Evolutionary conservation across 2,113 vertebrate genomes (phyloP).

Genomic region (Oceanites oceanicus): DNA sequence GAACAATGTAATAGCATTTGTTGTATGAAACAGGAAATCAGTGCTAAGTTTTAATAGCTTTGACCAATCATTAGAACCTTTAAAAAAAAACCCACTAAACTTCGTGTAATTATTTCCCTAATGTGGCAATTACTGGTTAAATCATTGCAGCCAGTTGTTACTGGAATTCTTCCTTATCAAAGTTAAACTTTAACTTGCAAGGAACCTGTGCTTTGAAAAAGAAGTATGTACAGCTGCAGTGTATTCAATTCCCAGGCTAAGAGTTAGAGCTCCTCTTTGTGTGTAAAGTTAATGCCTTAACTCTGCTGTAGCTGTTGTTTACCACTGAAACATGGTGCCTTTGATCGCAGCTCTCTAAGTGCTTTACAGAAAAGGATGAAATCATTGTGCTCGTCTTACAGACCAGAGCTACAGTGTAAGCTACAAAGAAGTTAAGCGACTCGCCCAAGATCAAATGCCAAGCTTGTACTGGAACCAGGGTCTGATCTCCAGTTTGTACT

Average conservation of each 20-base stretch:
- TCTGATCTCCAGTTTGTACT: background rate
- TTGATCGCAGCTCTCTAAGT: background rate
- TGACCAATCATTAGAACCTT: background rate
- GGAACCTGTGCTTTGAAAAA: constrained; percentile 22
- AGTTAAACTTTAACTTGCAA: constrained; percentile 44
- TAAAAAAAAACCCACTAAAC: background rate
- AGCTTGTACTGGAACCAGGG: background rate
- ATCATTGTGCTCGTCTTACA: background rate
- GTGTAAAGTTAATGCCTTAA: background rate
- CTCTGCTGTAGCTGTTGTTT: background rate
- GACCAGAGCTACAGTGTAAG: background rate
- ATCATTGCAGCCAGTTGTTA: background rate
- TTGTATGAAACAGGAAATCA: background rate
- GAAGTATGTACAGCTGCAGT: constrained; percentile 3
- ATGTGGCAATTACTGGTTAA: constrained; percentile 19
- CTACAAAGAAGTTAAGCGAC: background rate
- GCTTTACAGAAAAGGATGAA: background rate
- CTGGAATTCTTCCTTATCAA: background rate
- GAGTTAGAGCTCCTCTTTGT: constrained; percentile 9
- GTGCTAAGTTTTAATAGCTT: background rate
- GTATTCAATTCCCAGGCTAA: background rate
- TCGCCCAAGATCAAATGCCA: background rate
- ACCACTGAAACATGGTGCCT: background rate
- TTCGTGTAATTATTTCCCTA: background rate
- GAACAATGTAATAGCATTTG: background rate